Conservation (phyloP, 2,888 invertebrate genomes). For the Phyllotreta cruciferae region DNA sequence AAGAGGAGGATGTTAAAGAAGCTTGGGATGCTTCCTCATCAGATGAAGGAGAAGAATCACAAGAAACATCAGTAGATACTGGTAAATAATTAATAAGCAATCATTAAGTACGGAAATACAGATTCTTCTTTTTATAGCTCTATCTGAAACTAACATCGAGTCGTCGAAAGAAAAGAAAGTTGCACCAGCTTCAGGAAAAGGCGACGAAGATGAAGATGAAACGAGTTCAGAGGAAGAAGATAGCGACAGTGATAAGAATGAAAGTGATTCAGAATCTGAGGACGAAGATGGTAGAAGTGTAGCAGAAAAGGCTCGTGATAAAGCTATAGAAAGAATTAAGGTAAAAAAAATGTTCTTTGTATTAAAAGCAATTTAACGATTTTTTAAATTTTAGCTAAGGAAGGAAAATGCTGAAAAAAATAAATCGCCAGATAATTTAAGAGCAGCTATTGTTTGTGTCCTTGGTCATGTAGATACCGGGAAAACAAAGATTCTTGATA, state of each 20-base stretch:
- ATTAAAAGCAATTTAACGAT: slow-evolving; percentile 9
- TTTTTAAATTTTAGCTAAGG: slow-evolving; percentile 63
- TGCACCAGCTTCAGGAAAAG: slow-evolving; percentile 48
- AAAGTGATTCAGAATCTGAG: slow-evolving; percentile 63
- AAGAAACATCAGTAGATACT: slow-evolving; percentile 51
- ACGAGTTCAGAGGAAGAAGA: slow-evolving; percentile 60
- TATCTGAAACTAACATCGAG: not conserved
- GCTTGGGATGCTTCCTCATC: slow-evolving; percentile 80
- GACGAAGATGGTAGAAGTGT: slow-evolving; percentile 75
- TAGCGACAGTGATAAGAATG: slow-evolving; percentile 49
- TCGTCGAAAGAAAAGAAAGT: slow-evolving; percentile 19
- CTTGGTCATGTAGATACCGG: slow-evolving; percentile 99
- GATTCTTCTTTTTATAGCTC: not conserved
- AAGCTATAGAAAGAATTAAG: slow-evolving; percentile 76
- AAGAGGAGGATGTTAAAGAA: slow-evolving; percentile 74
- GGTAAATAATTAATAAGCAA: not conserved
- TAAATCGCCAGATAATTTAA: slow-evolving; percentile 71
- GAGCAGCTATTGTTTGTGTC: slow-evolving; percentile 98
- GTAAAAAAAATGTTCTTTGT: slow-evolving; percentile 52
- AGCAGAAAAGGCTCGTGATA: slow-evolving; percentile 77
- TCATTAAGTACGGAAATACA: not conserved
- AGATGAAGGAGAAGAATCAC: slow-evolving; percentile 64
- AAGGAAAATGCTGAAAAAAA: slow-evolving; percentile 74
- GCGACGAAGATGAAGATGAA: slow-evolving; percentile 48
- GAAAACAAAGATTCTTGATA: slow-evolving; percentile 98